Evolutionary conservation across 2,888 invertebrate genomes (phyloP).

Genomic region (Mycogona germanica): DNA sequence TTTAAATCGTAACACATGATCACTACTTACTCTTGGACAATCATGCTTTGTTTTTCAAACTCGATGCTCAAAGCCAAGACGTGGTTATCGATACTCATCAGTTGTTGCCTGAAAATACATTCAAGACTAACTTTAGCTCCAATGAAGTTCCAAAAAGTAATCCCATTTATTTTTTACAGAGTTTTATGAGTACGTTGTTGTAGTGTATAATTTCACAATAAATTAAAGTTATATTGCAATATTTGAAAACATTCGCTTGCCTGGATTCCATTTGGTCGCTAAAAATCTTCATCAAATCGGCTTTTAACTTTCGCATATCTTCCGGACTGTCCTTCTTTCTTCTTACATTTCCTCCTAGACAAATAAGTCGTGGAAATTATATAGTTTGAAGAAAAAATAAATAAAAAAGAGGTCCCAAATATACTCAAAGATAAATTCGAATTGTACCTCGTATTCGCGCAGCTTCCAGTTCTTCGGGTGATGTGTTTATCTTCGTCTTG

Average conservation of each 20-base stretch:
- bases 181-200: too few species aligned
- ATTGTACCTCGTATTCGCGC: neutral
- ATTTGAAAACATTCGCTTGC: constrained; percentile 24
- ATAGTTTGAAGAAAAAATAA: neutral
- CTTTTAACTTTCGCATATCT: constrained; percentile 45
- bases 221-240: constrained; percentile 2
- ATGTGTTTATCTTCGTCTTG: constrained; percentile 26
- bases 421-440: neutral
- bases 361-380: neutral
- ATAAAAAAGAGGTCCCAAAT: neutral
- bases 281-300: constrained; percentile 76
- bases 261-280: constrained; percentile 86
- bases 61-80: constrained; percentile 74
- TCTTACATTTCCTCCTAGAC: neutral
- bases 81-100: constrained; percentile 86
- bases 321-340: constrained; percentile 22
- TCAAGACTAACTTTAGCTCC: neutral
- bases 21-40: constrained; percentile 58
- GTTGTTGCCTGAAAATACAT: constrained; percentile 42
- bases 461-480: neutral
- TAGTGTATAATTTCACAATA: neutral
- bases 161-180: neutral
- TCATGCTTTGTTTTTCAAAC: constrained; percentile 73
- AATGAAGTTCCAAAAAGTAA: neutral
- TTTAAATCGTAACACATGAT: neutral